Base-by-base conservation (phyloP, 2,113 vertebrate genomes). In the Megaleporinus macrocephalus region DNA sequence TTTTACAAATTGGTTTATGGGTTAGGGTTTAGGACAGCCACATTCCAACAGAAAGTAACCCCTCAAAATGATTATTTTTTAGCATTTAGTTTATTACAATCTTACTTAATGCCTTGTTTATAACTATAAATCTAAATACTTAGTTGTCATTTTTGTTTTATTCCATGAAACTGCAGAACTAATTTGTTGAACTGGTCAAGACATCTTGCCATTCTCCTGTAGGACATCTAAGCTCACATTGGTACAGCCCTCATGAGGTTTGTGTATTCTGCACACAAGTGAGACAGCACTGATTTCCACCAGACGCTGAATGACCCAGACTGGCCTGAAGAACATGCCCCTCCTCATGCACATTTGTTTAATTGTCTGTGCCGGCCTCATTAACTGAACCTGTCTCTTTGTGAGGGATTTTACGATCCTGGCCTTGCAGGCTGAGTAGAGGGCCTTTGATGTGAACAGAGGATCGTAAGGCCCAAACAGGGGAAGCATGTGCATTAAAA, bases 371-470 rank as follows among this genome's bases (percentile, higher is more conserved):
- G 41, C 57, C 10, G 24, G 62, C 20, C 78, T 76, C 49, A 24
- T 81, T 66, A 26, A 80, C 70, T 51, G 33, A 66, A 51, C 62
- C 27, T 83, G 41, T 41, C 78, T 20, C 76, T 22, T 44, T 70
- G 3, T 79, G 29, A 61, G 24, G 30, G 41, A 70, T 63, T 63
- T 44, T 84, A 79, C 82, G 84, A 69, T 81, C 85, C 85, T 86
- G 80, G 53, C 78, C 68, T 41, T 57, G 41, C 77, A 75, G 24
- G 51, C 78, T 80, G 59, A 4, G 61, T 47, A 61, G 76, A 15
- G 81, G 75, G 59, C 24, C 80, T 86, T 78, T 87, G 82, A 84
- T 79, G 79, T 66, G 18, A 61, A 72, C 86, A 53, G 68, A 41
- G 62, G 57, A 14, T 61, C 18, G 30, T 13, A 3, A n/a, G 27